Conservation (phyloP, 2,113 vertebrate genomes). For the Ptilorrhoa leucosticta region DNA sequence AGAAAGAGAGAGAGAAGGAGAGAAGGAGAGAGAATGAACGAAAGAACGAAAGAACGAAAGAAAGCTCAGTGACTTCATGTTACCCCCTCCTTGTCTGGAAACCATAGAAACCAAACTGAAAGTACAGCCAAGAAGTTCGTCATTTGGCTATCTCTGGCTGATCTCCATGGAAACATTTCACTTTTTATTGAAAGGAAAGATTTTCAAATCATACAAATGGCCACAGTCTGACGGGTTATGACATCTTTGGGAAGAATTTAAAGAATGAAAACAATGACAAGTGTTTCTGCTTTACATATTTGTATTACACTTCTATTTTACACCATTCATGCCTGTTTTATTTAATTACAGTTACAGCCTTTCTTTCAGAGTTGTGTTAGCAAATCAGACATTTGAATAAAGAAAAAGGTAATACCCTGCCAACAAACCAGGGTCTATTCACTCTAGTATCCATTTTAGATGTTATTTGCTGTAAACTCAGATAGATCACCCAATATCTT, state of each 20-base stretch:
- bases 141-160: slow-evolving; percentile 80
- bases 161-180: slow-evolving; percentile 83
- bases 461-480: neutral
- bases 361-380: neutral
- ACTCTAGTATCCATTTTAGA: neutral
- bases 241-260: slow-evolving; percentile 42
- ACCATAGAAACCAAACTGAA: slow-evolving; percentile 80
- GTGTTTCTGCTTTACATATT: slow-evolving; percentile 21
- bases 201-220: slow-evolving; percentile 64
- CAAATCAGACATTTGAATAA: neutral
- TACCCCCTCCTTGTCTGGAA: slow-evolving; percentile 68
- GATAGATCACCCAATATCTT: neutral
- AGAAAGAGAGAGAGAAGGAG: no score
- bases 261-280: slow-evolving; percentile 1
- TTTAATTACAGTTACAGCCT: neutral
- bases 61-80: slow-evolving; percentile 53
- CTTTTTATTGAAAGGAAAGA: slow-evolving; percentile 70
- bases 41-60: neutral
- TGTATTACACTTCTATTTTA: neutral
- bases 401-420: neutral
- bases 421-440: neutral
- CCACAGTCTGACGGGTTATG: slow-evolving; percentile 57
- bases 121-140: slow-evolving; percentile 79
- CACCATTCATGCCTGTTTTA: neutral
- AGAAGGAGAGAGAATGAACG: no score